phyloP scores from a whole-genome alignment of 2,888 invertebrate genomes.

The Habroteleia sp. region DNA sequence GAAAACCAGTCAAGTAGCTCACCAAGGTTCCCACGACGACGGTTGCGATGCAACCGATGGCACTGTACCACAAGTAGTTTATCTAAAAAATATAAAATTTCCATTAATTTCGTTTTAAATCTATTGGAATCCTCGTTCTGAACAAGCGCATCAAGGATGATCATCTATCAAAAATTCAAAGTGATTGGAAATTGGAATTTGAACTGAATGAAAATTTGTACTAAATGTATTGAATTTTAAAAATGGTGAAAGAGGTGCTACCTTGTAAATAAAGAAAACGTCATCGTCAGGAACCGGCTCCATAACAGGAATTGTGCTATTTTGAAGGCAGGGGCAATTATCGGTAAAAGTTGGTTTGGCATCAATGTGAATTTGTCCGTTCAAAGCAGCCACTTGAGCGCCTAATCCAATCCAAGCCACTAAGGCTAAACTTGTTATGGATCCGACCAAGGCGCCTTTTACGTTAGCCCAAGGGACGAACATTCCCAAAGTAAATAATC shows the following conservation, averaged over 20 bases:
- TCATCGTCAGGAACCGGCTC: slow-evolving; percentile 51
- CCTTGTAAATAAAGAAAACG: slow-evolving; percentile 74
- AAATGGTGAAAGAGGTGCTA: no score
- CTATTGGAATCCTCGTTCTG: no score
- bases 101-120: background rate
- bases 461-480: slow-evolving; percentile 93
- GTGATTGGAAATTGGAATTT: no score
- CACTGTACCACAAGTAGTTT: slow-evolving; percentile 93
- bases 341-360: slow-evolving; percentile 82
- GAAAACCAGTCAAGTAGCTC: slow-evolving; percentile 86
- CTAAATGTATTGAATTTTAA: no score
- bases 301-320: slow-evolving; percentile 71
- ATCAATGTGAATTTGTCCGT: slow-evolving; percentile 78
- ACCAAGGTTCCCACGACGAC: slow-evolving; percentile 87
- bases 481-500: slow-evolving; percentile 93
- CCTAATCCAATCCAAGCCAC: slow-evolving; percentile 86
- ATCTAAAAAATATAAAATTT: slow-evolving; percentile 67
- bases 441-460: slow-evolving; percentile 87
- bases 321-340: slow-evolving; percentile 82
- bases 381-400: slow-evolving; percentile 84
- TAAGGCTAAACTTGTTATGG: slow-evolving; percentile 83
- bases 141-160: no score
- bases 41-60: slow-evolving; percentile 88
- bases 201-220: no score
- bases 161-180: no score